Percentiles rank a stretch among this genome's conserved stretches.
Evolutionary conservation across 1,140 invertebrate genomes (phyloP).

Genomic region (Brachionus calyciflorus): DNA sequence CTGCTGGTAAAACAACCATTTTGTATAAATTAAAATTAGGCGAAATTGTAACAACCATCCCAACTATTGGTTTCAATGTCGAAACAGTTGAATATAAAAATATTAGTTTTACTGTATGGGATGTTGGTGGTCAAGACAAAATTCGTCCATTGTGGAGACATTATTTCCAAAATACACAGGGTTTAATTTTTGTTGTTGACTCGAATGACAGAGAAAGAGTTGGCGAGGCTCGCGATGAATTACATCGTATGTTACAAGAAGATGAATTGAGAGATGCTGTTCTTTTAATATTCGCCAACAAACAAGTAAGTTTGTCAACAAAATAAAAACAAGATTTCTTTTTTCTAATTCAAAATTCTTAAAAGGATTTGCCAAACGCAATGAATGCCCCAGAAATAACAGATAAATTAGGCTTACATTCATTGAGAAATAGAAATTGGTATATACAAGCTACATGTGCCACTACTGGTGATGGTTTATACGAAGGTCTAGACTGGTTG

Average conservation of each 20-base stretch:
- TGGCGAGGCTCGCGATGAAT: conserved; percentile 86
- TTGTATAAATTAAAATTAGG: conserved; percentile 93
- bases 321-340: too few relatives aligned
- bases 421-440: conserved; percentile 75
- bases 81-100: conserved; percentile 59
- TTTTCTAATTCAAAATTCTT: too few relatives aligned
- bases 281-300: conserved; percentile 95
- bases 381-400: conserved; percentile 94
- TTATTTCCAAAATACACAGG: conserved; percentile 96
- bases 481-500: conserved; percentile 95
- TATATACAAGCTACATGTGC: conserved; percentile 83
- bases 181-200: conserved; percentile 92
- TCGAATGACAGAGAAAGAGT: conserved; percentile 93
- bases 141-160: conserved; percentile 80
- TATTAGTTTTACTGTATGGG: conserved; percentile 72
- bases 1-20: conserved; percentile 96
- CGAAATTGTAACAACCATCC: conserved; percentile 95
- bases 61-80: conserved; percentile 81
- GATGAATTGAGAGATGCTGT: conserved; percentile 95
- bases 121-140: conserved; percentile 62
- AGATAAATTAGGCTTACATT: conserved; percentile 86
- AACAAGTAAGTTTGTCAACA: conserved; percentile 66
- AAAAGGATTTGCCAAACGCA: conserved; percentile 84
- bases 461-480: conserved; percentile 90
- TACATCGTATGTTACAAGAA: conserved; percentile 88